Percentiles rank a stretch among this genome's conserved stretches.
These are phyloP conservation scores for Drosophila obscura DNA, from an alignment of 1,140 invertebrate species.

Conservation along the genomic window DNA sequence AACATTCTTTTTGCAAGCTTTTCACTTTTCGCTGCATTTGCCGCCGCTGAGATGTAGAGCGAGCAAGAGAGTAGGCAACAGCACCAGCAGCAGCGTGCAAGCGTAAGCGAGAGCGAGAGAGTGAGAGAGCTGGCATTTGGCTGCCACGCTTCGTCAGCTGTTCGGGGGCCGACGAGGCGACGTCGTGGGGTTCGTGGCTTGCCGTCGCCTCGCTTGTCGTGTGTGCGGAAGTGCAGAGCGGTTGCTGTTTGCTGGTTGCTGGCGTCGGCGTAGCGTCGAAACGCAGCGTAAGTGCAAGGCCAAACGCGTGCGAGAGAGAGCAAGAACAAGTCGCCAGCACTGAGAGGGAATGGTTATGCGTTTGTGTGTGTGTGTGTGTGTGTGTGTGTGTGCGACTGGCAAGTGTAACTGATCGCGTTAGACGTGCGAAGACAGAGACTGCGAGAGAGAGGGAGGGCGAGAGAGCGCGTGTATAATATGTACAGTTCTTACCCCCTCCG, in stretches of 20 bases:
- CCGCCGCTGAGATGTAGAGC: constrained; percentile 54
- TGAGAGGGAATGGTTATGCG: constrained; percentile 16
- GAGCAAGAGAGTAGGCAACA: constrained; percentile 17
- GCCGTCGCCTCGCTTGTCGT: constrained; percentile 30
- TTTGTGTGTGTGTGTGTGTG: constrained; percentile 1
- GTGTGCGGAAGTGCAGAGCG: constrained; percentile 74
- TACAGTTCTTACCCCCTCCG: constrained; percentile 1
- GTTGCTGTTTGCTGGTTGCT: neutral
- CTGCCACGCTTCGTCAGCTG: constrained; percentile 59
- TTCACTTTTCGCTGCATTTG: constrained; percentile 66
- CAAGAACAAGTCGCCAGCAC: neutral
- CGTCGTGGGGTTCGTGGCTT: constrained; percentile 25
- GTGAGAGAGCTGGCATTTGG: constrained; percentile 15
- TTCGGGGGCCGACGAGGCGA: constrained; percentile 16
- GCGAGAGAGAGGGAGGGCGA: too few species aligned
- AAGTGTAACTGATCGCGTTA: constrained; percentile 72
- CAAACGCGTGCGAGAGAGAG: constrained; percentile 67
- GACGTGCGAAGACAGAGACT: constrained; percentile 19
- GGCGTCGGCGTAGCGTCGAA: constrained; percentile 30
- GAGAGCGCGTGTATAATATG: constrained; percentile 46
- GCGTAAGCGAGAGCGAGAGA: constrained; percentile 15
- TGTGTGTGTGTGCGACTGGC: constrained; percentile 29
- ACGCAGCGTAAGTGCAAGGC: constrained; percentile 75
- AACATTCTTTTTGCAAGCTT: constrained; percentile 71
- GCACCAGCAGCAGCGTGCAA: neutral